A percentile compares a stretch with the other conserved stretches of the same genome.
phyloP scores from a whole-genome alignment of 2,888 invertebrate species.

The Harpalus rubripes region DNA sequence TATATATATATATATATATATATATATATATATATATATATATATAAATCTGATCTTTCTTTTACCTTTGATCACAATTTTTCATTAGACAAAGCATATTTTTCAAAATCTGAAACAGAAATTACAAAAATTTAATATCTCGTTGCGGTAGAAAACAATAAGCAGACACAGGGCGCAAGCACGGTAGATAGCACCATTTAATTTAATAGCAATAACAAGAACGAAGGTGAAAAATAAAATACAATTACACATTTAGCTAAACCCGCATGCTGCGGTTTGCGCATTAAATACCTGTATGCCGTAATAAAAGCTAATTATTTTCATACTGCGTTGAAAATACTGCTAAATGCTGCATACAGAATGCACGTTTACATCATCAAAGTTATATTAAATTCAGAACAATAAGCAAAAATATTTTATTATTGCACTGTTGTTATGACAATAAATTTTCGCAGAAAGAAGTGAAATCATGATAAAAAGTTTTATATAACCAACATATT shows the following conservation, averaged over 20 bases:
- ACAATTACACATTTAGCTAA: slow-evolving; percentile 32
- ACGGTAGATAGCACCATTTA: not conserved
- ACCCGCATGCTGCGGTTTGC: slow-evolving; percentile 30
- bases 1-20: too few relatives aligned
- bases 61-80: too few relatives aligned
- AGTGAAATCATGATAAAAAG: too few relatives aligned
- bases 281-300: slow-evolving; percentile 31
- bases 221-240: slow-evolving; percentile 36
- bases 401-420: too few relatives aligned
- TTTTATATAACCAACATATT: too few relatives aligned
- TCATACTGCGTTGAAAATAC: slow-evolving; percentile 10
- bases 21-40: too few relatives aligned
- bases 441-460: too few relatives aligned
- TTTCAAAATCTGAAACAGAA: too few relatives aligned
- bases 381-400: not conserved
- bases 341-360: not conserved
- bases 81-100: too few relatives aligned
- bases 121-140: not conserved
- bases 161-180: not conserved
- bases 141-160: slow-evolving; percentile 11
- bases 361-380: not conserved
- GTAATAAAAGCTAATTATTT: slow-evolving; percentile 46
- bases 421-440: too few relatives aligned
- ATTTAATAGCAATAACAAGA: slow-evolving; percentile 41
- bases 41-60: too few relatives aligned